These are phyloP conservation scores for Caenorhabditis zanzibari DNA, from an alignment of 2,888 invertebrate genomes.

Conservation along the genomic window DNA sequence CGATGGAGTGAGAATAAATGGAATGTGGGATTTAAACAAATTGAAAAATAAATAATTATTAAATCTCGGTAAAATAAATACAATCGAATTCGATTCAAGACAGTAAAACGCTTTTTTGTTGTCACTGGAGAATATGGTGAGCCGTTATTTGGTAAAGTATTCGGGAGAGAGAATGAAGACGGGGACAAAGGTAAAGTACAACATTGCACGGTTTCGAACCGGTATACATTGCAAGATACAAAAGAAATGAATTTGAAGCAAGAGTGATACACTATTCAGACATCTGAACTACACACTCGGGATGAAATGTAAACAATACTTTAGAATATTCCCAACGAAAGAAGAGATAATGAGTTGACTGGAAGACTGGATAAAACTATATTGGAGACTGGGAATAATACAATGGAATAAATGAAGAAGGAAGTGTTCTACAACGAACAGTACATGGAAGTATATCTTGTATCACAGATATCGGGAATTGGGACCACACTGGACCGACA, in stretches of 20 bases:
- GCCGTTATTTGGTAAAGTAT: constrained; percentile 64
- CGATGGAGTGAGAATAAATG: constrained; percentile 28
- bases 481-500: constrained; percentile 71
- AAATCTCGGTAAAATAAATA: constrained; percentile 17
- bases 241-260: constrained; percentile 9
- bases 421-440: constrained; percentile 79
- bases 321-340: constrained; percentile 27
- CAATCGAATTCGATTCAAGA: constrained; percentile 7
- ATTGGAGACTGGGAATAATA: constrained; percentile 12
- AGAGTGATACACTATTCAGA: constrained; percentile 32
- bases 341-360: neutral
- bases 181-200: constrained; percentile 29
- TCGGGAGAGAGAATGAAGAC: constrained; percentile 36
- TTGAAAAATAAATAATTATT: neutral
- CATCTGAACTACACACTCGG: constrained; percentile 52
- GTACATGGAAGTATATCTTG: constrained; percentile 74
- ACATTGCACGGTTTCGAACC: constrained; percentile 33
- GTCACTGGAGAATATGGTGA: constrained; percentile 67
- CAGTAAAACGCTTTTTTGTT: constrained; percentile 30
- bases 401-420: neutral
- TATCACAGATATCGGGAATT: constrained; percentile 76
- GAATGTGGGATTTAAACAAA: constrained; percentile 57
- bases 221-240: constrained; percentile 23
- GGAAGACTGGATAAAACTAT: neutral
- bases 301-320: constrained; percentile 9